These are phyloP conservation scores for Yponomeuta plumbellus DNA, from an alignment of 2,888 invertebrate species.

Conservation along the genomic window DNA sequence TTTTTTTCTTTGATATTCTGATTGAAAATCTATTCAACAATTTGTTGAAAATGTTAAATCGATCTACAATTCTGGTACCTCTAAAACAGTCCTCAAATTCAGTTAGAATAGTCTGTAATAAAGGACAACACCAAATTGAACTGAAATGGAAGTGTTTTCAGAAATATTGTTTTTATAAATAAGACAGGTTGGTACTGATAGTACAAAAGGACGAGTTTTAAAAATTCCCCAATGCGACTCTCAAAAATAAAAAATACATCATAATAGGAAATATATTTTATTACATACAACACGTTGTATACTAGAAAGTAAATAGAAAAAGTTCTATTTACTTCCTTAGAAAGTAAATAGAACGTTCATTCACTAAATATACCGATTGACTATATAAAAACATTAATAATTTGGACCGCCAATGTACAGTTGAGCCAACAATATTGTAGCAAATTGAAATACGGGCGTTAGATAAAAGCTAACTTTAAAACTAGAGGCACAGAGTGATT, in stretches of 20 bases:
- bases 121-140: background rate
- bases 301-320: constrained; percentile 55
- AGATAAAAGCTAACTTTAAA: background rate
- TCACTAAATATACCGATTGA: constrained; percentile 37
- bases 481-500: background rate
- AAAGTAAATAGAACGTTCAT: constrained; percentile 48
- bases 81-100: no score
- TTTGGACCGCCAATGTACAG: constrained; percentile 30
- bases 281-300: constrained; percentile 59
- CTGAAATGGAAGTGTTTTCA: no score
- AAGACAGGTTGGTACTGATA: no score
- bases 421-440: constrained; percentile 22
- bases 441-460: background rate
- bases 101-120: background rate
- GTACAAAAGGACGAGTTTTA: no score
- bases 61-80: background rate
- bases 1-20: no score
- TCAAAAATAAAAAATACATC: constrained; percentile 24
- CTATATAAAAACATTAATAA: constrained; percentile 26
- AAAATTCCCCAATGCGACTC: no score
- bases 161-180: no score
- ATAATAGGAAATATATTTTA: constrained; percentile 63
- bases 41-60: no score
- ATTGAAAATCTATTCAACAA: no score
- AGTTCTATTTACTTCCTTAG: no score